Evolutionary conservation across 2,888 invertebrate genomes (phyloP).

Genomic region (Arenicola marina): DNA sequence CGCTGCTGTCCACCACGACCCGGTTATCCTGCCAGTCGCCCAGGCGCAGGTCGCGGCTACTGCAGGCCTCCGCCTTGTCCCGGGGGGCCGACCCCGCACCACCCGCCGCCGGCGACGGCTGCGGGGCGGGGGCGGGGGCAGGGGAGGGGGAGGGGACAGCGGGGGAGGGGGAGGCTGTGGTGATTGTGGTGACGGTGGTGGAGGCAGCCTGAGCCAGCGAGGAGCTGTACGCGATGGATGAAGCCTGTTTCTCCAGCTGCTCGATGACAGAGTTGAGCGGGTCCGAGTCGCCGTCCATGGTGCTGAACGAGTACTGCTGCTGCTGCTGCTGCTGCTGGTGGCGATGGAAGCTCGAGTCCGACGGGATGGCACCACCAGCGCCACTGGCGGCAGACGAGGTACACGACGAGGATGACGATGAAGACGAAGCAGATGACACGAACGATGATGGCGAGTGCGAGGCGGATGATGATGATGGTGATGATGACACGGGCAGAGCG

Average conservation of each 20-base stretch:
- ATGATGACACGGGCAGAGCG: no score
- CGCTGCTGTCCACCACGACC: slow-evolving; percentile 1
- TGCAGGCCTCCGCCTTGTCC: background rate
- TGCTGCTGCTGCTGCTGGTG: no score
- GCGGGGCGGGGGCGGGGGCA: background rate
- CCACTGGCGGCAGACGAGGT: background rate
- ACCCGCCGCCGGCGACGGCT: background rate
- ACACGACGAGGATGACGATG: no score
- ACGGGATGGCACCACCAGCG: background rate
- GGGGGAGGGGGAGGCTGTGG: background rate
- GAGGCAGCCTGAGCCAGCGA: background rate
- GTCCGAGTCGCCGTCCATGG: background rate
- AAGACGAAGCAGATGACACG: no score
- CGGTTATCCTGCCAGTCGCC: background rate
- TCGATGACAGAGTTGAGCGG: slow-evolving; percentile 22
- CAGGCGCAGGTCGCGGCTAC: background rate
- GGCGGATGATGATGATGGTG: no score
- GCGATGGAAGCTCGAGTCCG: background rate
- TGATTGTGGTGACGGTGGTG: background rate
- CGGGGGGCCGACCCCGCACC: background rate
- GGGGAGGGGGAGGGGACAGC: no score
- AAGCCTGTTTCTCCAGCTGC: slow-evolving; percentile 13
- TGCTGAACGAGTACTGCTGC: background rate
- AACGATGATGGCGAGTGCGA: no score
- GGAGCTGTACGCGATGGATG: no score